phyloP scores from a whole-genome alignment of 2,888 invertebrate species.

The Cephalotes varians region DNA sequence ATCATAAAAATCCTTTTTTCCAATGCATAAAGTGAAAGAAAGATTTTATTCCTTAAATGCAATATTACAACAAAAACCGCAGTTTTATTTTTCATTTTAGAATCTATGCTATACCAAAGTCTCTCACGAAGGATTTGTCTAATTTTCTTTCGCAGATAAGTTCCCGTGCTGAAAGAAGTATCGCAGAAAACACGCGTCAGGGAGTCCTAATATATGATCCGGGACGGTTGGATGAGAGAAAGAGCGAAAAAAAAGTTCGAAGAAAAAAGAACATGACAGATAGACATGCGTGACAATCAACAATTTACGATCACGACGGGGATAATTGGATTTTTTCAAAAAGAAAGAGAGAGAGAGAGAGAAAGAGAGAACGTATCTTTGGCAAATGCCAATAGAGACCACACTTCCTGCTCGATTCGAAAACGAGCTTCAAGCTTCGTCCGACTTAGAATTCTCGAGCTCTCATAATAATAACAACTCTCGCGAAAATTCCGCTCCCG shows the following conservation, averaged over 20 bases:
- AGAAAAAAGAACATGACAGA: conserved; percentile 56
- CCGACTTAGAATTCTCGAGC: conserved; percentile 48
- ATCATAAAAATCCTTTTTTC: not conserved
- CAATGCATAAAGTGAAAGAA: not conserved
- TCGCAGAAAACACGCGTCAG: not conserved
- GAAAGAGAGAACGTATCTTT: conserved; percentile 37
- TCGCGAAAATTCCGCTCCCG: conserved; percentile 63
- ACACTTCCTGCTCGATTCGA: conserved; percentile 61
- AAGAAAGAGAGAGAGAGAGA: conserved; percentile 9
- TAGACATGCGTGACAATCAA: conserved; percentile 63
- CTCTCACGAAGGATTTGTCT: not conserved
- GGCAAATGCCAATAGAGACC: conserved; percentile 51
- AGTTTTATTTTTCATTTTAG: not conserved
- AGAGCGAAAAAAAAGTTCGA: not conserved
- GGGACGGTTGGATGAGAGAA: conserved; percentile 53
- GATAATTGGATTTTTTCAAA: conserved; percentile 69
- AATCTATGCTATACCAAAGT: not conserved
- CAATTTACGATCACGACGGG: conserved; percentile 48
- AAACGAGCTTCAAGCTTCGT: conserved; percentile 60
- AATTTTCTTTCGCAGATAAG: not conserved
- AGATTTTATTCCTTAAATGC: not conserved
- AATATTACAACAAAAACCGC: not conserved
- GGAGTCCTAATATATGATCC: conserved; percentile 58
- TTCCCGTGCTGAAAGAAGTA: not conserved
- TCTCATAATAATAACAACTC: conserved; percentile 70